Percentiles rank a stretch among this genome's conserved stretches.
Conservation (phyloP, 2,888 invertebrate genomes). For the Nudaria mundana region DNA sequence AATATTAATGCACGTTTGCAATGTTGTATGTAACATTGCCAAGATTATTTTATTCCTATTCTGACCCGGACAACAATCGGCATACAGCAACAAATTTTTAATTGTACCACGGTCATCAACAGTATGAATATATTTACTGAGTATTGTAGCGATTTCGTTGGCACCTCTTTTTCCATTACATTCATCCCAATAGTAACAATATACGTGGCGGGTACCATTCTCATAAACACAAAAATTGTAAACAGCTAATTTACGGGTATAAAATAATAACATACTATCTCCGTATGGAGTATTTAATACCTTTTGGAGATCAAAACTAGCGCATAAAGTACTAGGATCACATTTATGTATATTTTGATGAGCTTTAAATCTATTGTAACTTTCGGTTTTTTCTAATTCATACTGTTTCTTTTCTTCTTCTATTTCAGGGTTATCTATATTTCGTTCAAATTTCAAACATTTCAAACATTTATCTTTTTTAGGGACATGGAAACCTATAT, state of each 20-base stretch:
- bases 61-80: constrained; percentile 3
- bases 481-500: not conserved
- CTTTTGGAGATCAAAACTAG: not conserved
- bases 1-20: no score
- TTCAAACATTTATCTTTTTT: not conserved
- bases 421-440: not conserved
- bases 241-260: constrained; percentile 1
- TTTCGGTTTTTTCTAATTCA: not conserved
- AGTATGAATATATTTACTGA: constrained; percentile 3
- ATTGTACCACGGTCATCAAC: constrained; percentile 4
- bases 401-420: not conserved
- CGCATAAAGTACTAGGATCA: not conserved
- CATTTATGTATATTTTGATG: not conserved
- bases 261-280: constrained; percentile 1
- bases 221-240: constrained; percentile 7
- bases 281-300: constrained; percentile 1
- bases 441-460: not conserved
- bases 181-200: constrained; percentile 4
- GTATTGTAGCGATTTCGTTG: constrained; percentile 6
- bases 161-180: constrained; percentile 3
- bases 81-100: constrained; percentile 23
- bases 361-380: not conserved
- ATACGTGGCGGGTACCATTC: not conserved
- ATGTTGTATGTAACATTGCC: constrained; percentile 5
- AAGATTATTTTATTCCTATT: constrained; percentile 29